These are phyloP conservation scores for Oithona nana DNA, from an alignment of 2,888 invertebrate genomes.

Conservation along the genomic window DNA sequence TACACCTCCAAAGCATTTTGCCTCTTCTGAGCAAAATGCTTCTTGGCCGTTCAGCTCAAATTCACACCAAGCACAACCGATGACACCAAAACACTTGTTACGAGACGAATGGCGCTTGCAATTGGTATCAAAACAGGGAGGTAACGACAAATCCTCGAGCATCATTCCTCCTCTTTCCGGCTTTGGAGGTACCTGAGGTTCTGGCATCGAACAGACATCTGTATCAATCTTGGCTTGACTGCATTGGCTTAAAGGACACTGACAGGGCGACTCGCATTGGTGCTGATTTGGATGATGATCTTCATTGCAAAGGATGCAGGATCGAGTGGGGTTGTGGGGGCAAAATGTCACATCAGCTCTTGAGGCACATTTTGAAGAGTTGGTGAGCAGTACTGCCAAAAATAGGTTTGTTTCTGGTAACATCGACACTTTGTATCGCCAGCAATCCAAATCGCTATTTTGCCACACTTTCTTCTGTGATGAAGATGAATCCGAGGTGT, in stretches of 20 bases:
- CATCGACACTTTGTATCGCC: neutral
- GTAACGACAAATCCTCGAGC: neutral
- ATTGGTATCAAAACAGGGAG: slow-evolving; percentile 11
- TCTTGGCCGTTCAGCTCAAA: slow-evolving; percentile 49
- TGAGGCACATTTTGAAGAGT: neutral
- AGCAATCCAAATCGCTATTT: neutral
- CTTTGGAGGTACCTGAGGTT: neutral
- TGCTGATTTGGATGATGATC: neutral
- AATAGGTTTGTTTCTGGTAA: slow-evolving; percentile 1
- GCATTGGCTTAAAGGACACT: neutral
- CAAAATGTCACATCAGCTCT: neutral
- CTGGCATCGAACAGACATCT: neutral
- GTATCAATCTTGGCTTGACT: neutral
- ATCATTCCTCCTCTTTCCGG: neutral
- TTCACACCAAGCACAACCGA: slow-evolving; percentile 82
- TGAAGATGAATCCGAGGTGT: neutral
- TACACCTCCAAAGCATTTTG: slow-evolving; percentile 61
- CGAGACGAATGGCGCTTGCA: slow-evolving; percentile 15
- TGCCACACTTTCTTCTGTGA: neutral
- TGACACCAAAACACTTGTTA: slow-evolving; percentile 39
- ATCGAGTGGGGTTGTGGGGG: slow-evolving; percentile 1
- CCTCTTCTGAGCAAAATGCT: neutral
- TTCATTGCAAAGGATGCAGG: neutral
- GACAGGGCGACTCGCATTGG: neutral
- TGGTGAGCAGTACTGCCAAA: neutral